A percentile compares a stretch with the other conserved stretches of the same genome.
These are phyloP conservation scores for Atlantisia rogersi DNA, from an alignment of 2,113 vertebrate species.

Conservation along the genomic window DNA sequence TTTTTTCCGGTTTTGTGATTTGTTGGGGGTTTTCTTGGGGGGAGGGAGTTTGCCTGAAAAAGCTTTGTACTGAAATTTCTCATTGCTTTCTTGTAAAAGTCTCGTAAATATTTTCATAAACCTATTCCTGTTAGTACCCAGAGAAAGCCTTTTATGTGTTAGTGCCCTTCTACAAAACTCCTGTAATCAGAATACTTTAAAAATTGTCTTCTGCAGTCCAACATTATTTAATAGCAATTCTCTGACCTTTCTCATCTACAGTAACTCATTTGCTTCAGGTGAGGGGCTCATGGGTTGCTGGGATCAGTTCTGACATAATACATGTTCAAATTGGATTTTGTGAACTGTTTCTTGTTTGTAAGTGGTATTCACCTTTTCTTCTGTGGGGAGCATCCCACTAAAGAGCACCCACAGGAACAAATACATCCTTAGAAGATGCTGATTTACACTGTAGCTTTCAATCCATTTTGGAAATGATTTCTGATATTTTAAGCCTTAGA, in stretches of 20 bases:
- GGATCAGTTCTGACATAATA: neutral
- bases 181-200: neutral
- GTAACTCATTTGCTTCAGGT: neutral
- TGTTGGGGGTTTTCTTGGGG: no score
- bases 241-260: neutral
- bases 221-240: neutral
- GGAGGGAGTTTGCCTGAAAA: neutral
- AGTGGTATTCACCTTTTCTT: neutral
- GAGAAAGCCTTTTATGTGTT: neutral
- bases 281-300: neutral
- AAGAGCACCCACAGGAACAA: neutral
- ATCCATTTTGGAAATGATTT: neutral
- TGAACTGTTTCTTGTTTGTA: neutral
- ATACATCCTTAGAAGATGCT: neutral
- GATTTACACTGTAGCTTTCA: neutral
- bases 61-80: neutral
- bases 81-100: neutral
- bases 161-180: neutral
- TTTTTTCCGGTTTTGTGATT: neutral
- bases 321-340: neutral
- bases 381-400: neutral
- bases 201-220: neutral
- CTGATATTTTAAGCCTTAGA: neutral
- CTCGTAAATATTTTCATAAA: neutral
- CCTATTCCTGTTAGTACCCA: neutral